A percentile compares a stretch with the other conserved stretches of the same genome.
These are phyloP conservation scores for Falco cherrug DNA, from an alignment of 2,797 vertebrate species.

Conservation along the genomic window DNA sequence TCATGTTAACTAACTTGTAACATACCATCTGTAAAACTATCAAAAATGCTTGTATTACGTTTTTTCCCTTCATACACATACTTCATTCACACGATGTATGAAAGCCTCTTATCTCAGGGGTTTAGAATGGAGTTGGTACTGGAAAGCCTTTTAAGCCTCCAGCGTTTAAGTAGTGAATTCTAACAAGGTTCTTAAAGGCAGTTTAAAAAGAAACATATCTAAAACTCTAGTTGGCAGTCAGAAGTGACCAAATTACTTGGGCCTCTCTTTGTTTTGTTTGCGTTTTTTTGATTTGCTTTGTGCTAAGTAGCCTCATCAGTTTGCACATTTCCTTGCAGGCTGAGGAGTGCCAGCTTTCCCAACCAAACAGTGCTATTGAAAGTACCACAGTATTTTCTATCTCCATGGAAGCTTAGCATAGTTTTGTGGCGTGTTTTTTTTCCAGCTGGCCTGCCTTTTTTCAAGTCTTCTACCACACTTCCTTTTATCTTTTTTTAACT, in stretches of 20 bases:
- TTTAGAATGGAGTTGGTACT: not conserved
- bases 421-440: not conserved
- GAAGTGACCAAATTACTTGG: not conserved
- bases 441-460: not conserved
- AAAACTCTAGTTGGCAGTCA: not conserved
- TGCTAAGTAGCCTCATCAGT: constrained; percentile 9
- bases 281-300: not conserved
- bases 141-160: constrained; percentile 4
- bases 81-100: not conserved
- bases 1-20: not conserved
- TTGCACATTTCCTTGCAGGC: constrained; percentile 22
- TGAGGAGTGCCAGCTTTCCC: constrained; percentile 28
- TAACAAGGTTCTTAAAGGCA: not conserved
- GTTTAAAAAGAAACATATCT: not conserved
- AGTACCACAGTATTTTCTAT: constrained; percentile 33
- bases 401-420: constrained; percentile 56
- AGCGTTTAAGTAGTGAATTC: not conserved
- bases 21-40: not conserved
- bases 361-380: constrained; percentile 31
- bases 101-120: not conserved
- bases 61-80: not conserved
- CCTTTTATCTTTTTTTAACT: not conserved
- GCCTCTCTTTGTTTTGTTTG: not conserved
- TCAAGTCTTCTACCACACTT: not conserved
- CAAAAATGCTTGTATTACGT: not conserved